Conservation (phyloP, 2,113 vertebrate genomes). For the Pelvicachromis taeniatus region DNA sequence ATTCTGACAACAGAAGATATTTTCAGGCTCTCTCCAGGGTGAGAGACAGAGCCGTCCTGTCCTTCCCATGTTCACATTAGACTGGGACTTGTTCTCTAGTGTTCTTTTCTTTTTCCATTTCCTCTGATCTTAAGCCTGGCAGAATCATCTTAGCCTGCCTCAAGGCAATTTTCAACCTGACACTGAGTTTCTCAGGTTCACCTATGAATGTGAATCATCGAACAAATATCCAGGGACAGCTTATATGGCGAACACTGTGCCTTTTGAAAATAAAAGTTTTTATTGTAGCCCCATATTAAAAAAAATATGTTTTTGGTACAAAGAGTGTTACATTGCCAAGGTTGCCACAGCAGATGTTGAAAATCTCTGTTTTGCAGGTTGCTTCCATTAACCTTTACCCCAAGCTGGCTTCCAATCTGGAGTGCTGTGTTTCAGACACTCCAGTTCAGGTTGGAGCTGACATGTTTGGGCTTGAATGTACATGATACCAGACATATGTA, state of each 20-base stretch:
- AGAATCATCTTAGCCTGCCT: constrained; percentile 61
- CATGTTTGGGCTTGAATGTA: constrained; percentile 21
- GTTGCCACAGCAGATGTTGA: constrained; percentile 39
- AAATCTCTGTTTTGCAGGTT: constrained; percentile 51
- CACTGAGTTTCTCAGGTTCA: constrained; percentile 42
- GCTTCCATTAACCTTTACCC: constrained; percentile 70
- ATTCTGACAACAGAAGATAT: constrained; percentile 33
- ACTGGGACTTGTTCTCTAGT: constrained; percentile 47
- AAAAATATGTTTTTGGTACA: background rate
- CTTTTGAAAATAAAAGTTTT: background rate
- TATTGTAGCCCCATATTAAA: background rate
- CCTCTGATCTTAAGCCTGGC: constrained; percentile 60
- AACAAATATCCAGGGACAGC: constrained; percentile 43
- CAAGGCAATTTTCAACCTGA: constrained; percentile 61
- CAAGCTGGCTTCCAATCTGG: constrained; percentile 75
- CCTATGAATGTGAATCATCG: constrained; percentile 49
- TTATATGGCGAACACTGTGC: background rate
- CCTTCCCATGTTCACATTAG: constrained; percentile 58
- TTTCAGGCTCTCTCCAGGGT: constrained; percentile 31
- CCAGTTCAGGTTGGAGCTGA: constrained; percentile 29
- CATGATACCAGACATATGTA: constrained; percentile 30
- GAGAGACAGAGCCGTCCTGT: constrained; percentile 38
- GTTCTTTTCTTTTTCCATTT: constrained; percentile 55
- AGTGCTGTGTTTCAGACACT: constrained; percentile 39
- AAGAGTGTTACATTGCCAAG: constrained; percentile 11